phyloP scores from a whole-genome alignment of 2,113 vertebrate genomes.

The Cynocephalus volans region DNA sequence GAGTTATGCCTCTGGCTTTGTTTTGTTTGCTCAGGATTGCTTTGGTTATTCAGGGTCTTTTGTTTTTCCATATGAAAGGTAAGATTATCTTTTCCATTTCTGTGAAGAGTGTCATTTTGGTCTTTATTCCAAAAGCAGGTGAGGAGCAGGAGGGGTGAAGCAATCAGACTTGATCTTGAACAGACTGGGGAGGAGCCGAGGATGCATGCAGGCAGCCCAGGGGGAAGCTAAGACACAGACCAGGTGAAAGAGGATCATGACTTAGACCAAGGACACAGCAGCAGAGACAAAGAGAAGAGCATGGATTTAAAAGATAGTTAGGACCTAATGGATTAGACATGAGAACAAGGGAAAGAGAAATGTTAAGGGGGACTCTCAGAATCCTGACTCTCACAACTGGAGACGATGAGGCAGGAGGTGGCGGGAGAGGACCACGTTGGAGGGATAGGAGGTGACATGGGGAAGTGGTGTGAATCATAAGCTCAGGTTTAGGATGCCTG shows the following conservation, averaged over 20 bases:
- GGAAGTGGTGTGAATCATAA: background rate
- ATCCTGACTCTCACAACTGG: background rate
- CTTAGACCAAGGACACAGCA: background rate
- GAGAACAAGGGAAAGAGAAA: background rate
- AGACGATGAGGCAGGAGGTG: background rate
- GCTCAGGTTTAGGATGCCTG: background rate
- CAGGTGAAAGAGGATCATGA: background rate
- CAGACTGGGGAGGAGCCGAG: background rate
- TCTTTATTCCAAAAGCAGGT: background rate
- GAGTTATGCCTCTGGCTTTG: too few species aligned
- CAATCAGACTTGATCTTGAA: background rate
- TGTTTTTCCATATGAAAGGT: too few species aligned
- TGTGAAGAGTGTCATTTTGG: too few species aligned
- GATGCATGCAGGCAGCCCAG: accelerated
- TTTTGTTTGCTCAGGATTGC: too few species aligned
- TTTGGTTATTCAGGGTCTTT: too few species aligned
- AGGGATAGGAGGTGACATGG: background rate
- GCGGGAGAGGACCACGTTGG: background rate
- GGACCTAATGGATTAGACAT: background rate
- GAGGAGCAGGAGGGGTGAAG: background rate
- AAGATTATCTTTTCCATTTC: too few species aligned
- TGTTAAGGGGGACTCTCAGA: background rate
- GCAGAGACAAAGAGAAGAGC: background rate
- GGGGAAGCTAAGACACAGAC: background rate
- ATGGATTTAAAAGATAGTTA: background rate